These are phyloP conservation scores for Heterodera schachtii DNA, from an alignment of 1,140 invertebrate genomes.

Conservation along the genomic window DNA sequence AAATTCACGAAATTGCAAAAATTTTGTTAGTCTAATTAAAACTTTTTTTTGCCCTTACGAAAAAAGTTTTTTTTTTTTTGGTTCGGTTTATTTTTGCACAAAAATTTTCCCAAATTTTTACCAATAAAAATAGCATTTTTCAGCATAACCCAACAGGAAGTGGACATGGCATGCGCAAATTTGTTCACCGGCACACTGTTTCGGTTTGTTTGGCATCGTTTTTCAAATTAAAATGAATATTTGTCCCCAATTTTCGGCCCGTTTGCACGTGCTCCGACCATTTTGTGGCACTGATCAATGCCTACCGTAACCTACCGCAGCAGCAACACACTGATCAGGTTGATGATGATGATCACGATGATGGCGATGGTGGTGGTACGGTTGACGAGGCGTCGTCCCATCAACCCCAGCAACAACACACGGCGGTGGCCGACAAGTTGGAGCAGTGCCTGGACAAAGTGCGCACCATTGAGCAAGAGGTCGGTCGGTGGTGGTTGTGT, in stretches of 20 bases:
- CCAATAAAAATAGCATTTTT: too few species aligned
- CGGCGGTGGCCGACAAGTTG: slow-evolving; percentile 7
- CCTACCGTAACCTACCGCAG: background rate
- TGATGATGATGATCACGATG: too few species aligned
- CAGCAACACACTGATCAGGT: too few species aligned
- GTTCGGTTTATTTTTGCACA: too few species aligned
- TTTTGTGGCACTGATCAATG: background rate
- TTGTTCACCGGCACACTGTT: background rate
- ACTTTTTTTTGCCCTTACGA: too few species aligned
- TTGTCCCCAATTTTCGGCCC: background rate
- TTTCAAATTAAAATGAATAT: background rate
- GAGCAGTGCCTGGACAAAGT: slow-evolving; percentile 18
- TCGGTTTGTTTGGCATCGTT: background rate
- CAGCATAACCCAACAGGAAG: background rate
- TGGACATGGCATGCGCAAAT: slow-evolving; percentile 5
- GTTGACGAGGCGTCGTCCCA: background rate
- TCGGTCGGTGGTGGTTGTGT: too few species aligned
- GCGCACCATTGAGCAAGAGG: slow-evolving; percentile 18
- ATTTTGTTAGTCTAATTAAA: too few species aligned
- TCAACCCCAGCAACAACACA: too few species aligned
- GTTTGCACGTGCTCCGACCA: slow-evolving; percentile 17
- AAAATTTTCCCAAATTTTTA: too few species aligned
- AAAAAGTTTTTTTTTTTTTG: too few species aligned
- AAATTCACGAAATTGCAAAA: too few species aligned
- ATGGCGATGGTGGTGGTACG: too few species aligned